Base-by-base conservation (phyloP, 2,888 invertebrate genomes). In the Pristionchus arcanus region DNA sequence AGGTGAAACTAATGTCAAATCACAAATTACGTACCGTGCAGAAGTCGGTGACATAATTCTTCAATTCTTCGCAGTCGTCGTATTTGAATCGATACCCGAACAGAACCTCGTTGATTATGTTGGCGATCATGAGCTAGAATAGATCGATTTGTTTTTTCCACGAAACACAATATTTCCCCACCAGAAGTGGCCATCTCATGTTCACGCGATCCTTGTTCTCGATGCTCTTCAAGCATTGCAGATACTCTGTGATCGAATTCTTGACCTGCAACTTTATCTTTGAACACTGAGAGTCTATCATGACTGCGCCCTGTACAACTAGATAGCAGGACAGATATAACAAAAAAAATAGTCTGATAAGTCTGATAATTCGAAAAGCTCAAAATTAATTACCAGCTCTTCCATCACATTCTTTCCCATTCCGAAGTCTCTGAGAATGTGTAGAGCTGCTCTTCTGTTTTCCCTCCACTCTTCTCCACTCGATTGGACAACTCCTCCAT, bases 81-180 rank as follows among this genome's bases (percentile, higher is more conserved):
- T 87, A 87, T 15, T 87, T 87, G 68, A 49, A 87, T 37, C 87
- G 66, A 31, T 87, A 68, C 0, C 87, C 87, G 68, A 87, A 87
- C 9, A 87, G 87, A 42, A 71, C 71, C 42, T 87, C 87, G 87
- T 87, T 66, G 28, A 87, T 87, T 68, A 87, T 68, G 25, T 87
- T 87, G 5, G 87, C 87, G 21, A 87, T 68, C 87, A 87, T 87
- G 25, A 85, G 28, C 85, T 85, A 25, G 53, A 77, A 77, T n/a
- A 42, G 21, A 66, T 28, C 66, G 21, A 63, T n/a, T 63, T 63
- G 5, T 13, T 16, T 21, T 3, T 28, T 15, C 68, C 25, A 63
- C 63, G n/a, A 9, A n/a, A 15, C 34, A 77, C 11, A 19, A 37
- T 7, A 5, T 34, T 19, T 19, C 0, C 74, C 1, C 0, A 81